phyloP scores from a whole-genome alignment of 2,113 vertebrate species.

The Oryzias celebensis region DNA sequence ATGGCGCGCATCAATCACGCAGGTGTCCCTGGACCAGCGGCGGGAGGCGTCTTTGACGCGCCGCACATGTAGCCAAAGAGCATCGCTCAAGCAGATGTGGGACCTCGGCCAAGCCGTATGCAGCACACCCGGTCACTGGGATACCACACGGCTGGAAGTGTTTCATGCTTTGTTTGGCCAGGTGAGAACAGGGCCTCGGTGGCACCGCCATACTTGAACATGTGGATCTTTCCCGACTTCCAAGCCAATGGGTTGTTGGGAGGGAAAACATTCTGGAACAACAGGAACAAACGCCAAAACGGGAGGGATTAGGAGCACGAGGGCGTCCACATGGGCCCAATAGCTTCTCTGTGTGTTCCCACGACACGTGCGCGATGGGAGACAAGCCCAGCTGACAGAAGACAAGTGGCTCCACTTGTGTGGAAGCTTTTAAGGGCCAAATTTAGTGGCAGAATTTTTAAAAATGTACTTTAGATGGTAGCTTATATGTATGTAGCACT shows the following conservation, averaged over 20 bases:
- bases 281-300: constrained; percentile 46
- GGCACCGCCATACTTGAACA: constrained; percentile 13
- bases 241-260: constrained; percentile 41
- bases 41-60: constrained; percentile 42
- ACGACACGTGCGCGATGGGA: too few species aligned
- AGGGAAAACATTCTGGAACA: constrained; percentile 49
- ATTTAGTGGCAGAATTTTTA: too few species aligned
- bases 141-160: constrained; percentile 4
- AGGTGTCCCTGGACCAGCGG: constrained; percentile 51
- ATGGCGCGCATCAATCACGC: constrained; percentile 63
- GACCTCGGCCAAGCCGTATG: constrained; percentile 45
- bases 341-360: constrained; percentile 5
- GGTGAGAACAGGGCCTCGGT: constrained; percentile 37
- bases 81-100: constrained; percentile 58
- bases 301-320: constrained; percentile 12
- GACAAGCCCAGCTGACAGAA: too few species aligned
- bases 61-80: constrained; percentile 51
- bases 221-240: constrained; percentile 37
- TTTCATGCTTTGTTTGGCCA: constrained; percentile 49
- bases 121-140: constrained; percentile 33
- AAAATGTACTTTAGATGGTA: too few species aligned
- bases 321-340: constrained; percentile 31
- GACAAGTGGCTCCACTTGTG: too few species aligned
- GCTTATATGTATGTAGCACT: too few species aligned
- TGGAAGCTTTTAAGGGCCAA: too few species aligned